Evolutionary conservation across 2,888 invertebrate species (phyloP), one percentile per base, ranked within the genome.

Genomic region (Neoitamus cyanurus): DNA sequence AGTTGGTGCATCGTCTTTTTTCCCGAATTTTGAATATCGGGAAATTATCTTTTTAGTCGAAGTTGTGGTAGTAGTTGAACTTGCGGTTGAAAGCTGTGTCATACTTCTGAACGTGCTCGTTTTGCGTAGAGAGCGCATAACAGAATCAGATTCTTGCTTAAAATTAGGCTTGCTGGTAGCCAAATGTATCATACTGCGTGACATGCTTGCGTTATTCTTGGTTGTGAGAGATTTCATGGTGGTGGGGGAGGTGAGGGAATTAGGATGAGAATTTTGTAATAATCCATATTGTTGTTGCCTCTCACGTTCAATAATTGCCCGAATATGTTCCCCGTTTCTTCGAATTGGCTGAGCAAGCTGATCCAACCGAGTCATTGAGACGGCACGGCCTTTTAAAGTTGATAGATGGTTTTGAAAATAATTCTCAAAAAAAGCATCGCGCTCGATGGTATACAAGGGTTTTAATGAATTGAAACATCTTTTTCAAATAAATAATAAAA

Each of bases 281-380:
- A 82, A 82, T 82, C 82, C 82, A 58, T 82, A 88, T 84, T 90
- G 89, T 46, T 89, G 89, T 84, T 91, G 90, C 72, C 90, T 90
- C 86, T 91, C 90, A 84, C 91, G 90, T 87, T 91, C 91, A 88
- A 91, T 87, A 85, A 91, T 89, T 36, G 91, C 90, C 86, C 90
- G 89, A 85, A 91, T 90, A 88, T 91, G 91, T 87, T 91, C 91
- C 83, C 91, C 91, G 88, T 91, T 90, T 84, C 93, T 93, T 88
- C 93, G 92, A 88, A 95, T 93, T 87, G 96, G 95, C 92, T 94
- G 94, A 88, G 96, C 93, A 91, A 96, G 93, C 91, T 95, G 94
- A 94, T 97, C 97, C 93, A 97, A 94, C 89, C 97, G 95, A 90
- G 97, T 96, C 97, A 97, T 97, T 92, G 97, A 97, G 93, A 96